These are phyloP conservation scores for Scomber colias DNA, from an alignment of 2,113 vertebrate species.

Conservation along the genomic window DNA sequence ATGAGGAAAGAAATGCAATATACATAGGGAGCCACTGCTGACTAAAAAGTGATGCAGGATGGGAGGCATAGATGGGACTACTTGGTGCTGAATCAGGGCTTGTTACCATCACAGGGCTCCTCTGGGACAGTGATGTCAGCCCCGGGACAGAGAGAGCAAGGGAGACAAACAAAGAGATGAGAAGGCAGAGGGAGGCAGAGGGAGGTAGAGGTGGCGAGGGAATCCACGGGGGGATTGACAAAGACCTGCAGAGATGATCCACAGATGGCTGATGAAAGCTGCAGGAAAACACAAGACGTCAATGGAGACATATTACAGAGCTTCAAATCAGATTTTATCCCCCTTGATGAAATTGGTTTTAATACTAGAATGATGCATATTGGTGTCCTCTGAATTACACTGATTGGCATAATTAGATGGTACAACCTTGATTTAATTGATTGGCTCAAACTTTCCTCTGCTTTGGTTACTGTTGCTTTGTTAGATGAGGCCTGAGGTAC, in stretches of 20 bases:
- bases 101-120: constrained; percentile 58
- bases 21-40: constrained; percentile 13
- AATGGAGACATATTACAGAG: constrained; percentile 13
- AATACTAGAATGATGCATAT: neutral
- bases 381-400: constrained; percentile 5
- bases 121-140: constrained; percentile 75
- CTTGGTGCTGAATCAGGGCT: constrained; percentile 70
- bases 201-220: constrained; percentile 38
- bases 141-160: constrained; percentile 33
- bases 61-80: constrained; percentile 15
- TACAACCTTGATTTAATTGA: neutral
- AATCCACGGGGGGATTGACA: constrained; percentile 39
- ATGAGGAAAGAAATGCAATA: constrained; percentile 23
- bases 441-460: neutral
- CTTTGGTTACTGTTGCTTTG: neutral
- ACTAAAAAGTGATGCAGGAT: constrained; percentile 30
- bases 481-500: constrained; percentile 18
- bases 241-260: constrained; percentile 48
- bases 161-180: constrained; percentile 65
- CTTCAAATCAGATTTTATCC: constrained; percentile 9
- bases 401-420: constrained; percentile 3
- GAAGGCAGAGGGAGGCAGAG: constrained; percentile 32
- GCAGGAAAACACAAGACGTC: constrained; percentile 34
- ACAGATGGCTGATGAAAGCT: constrained; percentile 63
- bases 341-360: constrained; percentile 19